Base-by-base conservation (phyloP, 1,140 invertebrate species). In the Druon quercuslanigerum region DNA sequence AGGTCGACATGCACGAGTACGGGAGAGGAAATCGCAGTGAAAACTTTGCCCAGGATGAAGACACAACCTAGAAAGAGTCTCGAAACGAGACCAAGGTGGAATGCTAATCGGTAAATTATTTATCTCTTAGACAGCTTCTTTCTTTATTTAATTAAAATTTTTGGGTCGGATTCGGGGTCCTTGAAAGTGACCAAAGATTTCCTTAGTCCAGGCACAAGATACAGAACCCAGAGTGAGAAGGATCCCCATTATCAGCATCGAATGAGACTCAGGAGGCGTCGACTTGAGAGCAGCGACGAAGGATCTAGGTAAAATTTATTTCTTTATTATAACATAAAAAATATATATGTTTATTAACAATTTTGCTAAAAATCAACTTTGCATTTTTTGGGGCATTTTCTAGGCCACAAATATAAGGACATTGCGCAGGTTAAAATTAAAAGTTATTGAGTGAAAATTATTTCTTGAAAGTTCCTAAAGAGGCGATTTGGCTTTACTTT, bases 171-270 rank as follows among this genome's bases (percentile, higher is more conserved):
- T 76, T 72, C 13, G 46, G 72, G 73, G 51, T 25, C 40, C 76
- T 74, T 66, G 7, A 71, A 83, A 85, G 82, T 87, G 72, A 87
- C 79, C 73, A 76, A 80, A 85, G 72, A 73, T 78, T 33, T 82
- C 71, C 54, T 83, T 83, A 92, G 94, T 81, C 94, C 94, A 72
- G 94, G 93, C 50, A 95, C 93, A 13, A 93, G 95, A 79, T 96
- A 95, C 84, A 92, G 95, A 79, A 96, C 95, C 78, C 95, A 96
- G 89, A 95, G 95, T 82, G 95, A 95, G 86, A 95, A 95, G 85
- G 95, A 96, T 90, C 94, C 94, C 19, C 93, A 95, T 86, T 95
- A 95, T 86, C 92, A 93, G 57, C 93, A 94, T 88, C 92, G 94
- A 81, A 83, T 94, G 81, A 94, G 94, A 89, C 84, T 94, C 72